phyloP scores from a whole-genome alignment of 2,888 invertebrate species.

The Drosophila multiciliata region DNA sequence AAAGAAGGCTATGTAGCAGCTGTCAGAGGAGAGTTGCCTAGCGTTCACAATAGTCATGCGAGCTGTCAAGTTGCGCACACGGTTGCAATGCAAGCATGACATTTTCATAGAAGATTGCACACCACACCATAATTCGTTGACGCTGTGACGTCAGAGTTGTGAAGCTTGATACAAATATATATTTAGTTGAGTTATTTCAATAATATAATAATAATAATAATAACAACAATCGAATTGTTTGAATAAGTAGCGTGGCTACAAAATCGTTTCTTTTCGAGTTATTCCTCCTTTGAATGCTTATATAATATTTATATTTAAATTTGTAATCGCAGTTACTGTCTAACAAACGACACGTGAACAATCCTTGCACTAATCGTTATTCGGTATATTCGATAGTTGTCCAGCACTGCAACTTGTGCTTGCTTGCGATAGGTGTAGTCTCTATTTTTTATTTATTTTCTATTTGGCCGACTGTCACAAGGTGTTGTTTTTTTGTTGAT shows the following conservation, averaged over 20 bases:
- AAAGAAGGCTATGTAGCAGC: conserved; percentile 75
- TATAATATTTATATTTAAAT: not conserved
- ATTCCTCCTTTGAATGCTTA: not conserved
- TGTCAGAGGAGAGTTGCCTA: conserved; percentile 47
- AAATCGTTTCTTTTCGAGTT: not conserved
- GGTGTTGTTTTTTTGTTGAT: conserved; percentile 3
- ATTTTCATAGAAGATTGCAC: not conserved
- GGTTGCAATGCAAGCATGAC: conserved; percentile 23
- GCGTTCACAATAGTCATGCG: conserved; percentile 33
- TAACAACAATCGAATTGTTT: not conserved
- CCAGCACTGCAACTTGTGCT: conserved; percentile 13
- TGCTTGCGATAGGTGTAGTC: conserved; percentile 28
- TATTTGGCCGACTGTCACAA: conserved; percentile 34
- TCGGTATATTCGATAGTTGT: conserved; percentile 19
- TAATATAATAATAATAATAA: not conserved
- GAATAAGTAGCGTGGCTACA: not conserved
- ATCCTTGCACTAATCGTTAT: not conserved
- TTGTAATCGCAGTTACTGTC: not conserved
- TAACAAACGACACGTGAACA: not conserved
- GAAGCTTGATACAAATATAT: not conserved
- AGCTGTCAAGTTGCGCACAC: conserved; percentile 37
- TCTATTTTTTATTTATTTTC: conserved; percentile 26
- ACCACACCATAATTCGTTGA: not conserved
- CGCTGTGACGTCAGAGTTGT: not conserved
- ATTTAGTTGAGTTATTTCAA: not conserved